Evolutionary conservation across 2,888 invertebrate species (phyloP).

Genomic region (Harpalus rufipes): DNA sequence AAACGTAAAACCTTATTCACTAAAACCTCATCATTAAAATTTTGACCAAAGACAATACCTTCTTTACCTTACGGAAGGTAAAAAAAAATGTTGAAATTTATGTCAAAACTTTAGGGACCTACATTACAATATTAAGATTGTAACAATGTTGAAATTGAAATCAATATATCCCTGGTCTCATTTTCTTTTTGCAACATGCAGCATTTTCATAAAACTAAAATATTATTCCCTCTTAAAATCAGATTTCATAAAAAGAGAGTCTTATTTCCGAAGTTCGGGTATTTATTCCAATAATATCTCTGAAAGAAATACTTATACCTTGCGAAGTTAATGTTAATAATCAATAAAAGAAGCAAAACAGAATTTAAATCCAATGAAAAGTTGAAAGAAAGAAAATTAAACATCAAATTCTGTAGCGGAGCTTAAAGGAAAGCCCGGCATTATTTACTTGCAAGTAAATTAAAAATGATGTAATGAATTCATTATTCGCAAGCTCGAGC

Average conservation of each 20-base stretch:
- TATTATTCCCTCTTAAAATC: neutral
- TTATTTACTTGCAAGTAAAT: slow-evolving; percentile 1
- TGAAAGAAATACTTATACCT: neutral
- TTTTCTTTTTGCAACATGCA: neutral
- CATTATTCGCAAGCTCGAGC: neutral
- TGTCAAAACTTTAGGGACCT: too few relatives aligned
- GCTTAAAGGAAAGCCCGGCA: neutral
- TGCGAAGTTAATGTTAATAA: neutral
- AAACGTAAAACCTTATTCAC: too few relatives aligned
- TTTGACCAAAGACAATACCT: too few relatives aligned
- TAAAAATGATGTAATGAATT: slow-evolving; percentile 7
- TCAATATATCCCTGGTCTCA: neutral
- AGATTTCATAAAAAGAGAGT: neutral
- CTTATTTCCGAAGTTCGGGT: neutral
- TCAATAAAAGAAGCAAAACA: neutral
- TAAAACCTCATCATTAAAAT: too few relatives aligned
- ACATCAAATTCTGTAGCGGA: neutral
- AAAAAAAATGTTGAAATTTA: too few relatives aligned
- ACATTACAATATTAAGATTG: neutral
- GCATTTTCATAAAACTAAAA: neutral
- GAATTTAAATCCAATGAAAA: neutral
- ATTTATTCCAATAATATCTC: neutral
- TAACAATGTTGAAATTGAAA: neutral
- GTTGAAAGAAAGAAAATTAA: slow-evolving; percentile 6
- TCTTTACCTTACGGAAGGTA: too few relatives aligned